A percentile compares a stretch with the other conserved stretches of the same genome.
Conservation (phyloP, 2,888 invertebrate species). For the Apodemia mormo region DNA sequence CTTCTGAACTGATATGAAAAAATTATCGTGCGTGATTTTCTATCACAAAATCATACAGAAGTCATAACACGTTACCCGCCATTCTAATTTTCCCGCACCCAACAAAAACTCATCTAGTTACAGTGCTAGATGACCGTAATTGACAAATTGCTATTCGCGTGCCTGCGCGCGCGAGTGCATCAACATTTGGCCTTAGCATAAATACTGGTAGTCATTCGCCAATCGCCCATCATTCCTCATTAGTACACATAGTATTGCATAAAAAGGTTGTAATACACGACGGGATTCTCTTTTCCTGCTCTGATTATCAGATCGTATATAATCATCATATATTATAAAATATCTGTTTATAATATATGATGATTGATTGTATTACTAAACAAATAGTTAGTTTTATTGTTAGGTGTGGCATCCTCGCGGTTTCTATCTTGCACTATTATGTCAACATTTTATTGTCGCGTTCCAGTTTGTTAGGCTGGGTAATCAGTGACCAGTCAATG, state of each 20-base stretch:
- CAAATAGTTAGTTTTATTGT: too few relatives aligned
- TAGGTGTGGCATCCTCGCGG: too few relatives aligned
- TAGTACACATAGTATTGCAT: slow-evolving; percentile 37
- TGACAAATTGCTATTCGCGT: slow-evolving; percentile 30
- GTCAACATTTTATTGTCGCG: too few relatives aligned
- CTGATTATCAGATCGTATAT: background rate
- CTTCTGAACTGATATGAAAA: too few relatives aligned
- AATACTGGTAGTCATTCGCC: slow-evolving; percentile 37
- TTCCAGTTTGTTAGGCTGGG: too few relatives aligned
- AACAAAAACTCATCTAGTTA: slow-evolving; percentile 15
- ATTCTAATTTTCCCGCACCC: background rate
- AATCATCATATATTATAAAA: too few relatives aligned
- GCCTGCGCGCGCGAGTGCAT: slow-evolving; percentile 35
- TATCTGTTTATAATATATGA: too few relatives aligned
- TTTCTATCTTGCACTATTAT: too few relatives aligned
- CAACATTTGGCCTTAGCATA: slow-evolving; percentile 39
- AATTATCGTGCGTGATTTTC: too few relatives aligned
- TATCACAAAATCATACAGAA: background rate
- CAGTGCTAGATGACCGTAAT: background rate
- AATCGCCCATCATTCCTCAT: slow-evolving; percentile 31
- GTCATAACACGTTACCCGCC: background rate
- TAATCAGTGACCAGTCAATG: too few relatives aligned
- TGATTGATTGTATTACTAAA: too few relatives aligned
- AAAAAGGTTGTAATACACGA: slow-evolving; percentile 29
- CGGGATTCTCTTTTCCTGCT: background rate